A percentile compares a stretch with the other conserved stretches of the same genome.
phyloP scores from a whole-genome alignment of 2,113 vertebrate genomes.

The Guaruba guarouba region DNA sequence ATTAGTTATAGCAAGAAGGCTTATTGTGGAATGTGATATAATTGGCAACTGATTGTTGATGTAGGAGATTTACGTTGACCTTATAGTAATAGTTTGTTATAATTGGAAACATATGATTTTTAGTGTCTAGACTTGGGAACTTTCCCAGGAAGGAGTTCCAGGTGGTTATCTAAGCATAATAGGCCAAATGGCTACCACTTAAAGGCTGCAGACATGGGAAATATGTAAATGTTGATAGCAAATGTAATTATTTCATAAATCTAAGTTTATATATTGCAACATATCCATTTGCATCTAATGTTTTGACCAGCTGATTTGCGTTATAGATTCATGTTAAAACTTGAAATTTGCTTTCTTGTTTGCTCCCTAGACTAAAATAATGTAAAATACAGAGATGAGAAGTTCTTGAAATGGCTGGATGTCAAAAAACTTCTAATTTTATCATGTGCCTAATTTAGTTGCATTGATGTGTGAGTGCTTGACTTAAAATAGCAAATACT shows the following conservation, averaged over 20 bases:
- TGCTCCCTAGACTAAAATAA: background rate
- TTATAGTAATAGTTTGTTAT: slow-evolving; percentile 50
- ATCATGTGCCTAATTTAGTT: background rate
- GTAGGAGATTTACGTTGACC: slow-evolving; percentile 59
- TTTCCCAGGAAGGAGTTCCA: slow-evolving; percentile 74
- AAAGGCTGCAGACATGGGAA: slow-evolving; percentile 49
- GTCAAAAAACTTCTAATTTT: background rate
- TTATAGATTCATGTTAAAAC: background rate
- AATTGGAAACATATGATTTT: slow-evolving; percentile 72
- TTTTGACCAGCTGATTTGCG: background rate
- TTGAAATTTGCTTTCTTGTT: background rate
- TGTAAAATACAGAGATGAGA: background rate
- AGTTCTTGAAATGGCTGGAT: background rate
- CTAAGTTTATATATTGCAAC: slow-evolving; percentile 5
- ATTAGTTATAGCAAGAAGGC: slow-evolving; percentile 41
- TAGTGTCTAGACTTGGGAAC: slow-evolving; percentile 76
- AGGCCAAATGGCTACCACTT: slow-evolving; percentile 54
- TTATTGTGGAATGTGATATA: slow-evolving; percentile 64
- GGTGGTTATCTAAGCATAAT: slow-evolving; percentile 73
- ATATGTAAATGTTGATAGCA: slow-evolving; percentile 18
- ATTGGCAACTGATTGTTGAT: slow-evolving; percentile 65
- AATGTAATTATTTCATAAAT: slow-evolving; percentile 34
- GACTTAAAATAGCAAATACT: background rate
- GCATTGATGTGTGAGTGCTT: background rate
- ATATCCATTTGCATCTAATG: background rate